Evolutionary conservation across 2,888 invertebrate genomes (phyloP), one percentile per base, ranked within the genome.

Genomic region (Mesoligia furuncula): DNA sequence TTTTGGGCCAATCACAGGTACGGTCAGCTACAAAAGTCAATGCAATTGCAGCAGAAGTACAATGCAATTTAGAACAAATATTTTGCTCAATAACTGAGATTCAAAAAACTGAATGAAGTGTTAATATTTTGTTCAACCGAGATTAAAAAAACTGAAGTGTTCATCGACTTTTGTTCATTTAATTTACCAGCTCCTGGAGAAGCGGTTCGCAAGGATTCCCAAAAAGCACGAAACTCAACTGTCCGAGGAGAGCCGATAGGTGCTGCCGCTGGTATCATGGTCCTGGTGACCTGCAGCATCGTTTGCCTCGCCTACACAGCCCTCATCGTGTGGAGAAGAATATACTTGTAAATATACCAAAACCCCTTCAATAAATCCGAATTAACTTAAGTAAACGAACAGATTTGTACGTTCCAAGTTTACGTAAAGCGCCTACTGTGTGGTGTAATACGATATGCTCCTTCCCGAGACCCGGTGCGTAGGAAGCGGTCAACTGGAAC

Each of bases 221-320:
- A 91, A 81, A 90, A 91, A 61, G 69, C 87, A 71, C 90, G 91
- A 8, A 91, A 90, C 85, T 78, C 90, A 54, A 82, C 85, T 45
- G 70, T 87, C 11, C 88, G 93, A 4, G 92, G 93, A 7, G 95
- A 95, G 86, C 94, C 95, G 0, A 89, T 94, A 48, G 95, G 94
- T 11, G 90, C 92, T 7, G 96, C 96, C 0, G 96, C 96, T 0
- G 95, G 94, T 45, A 95, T 96, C 88, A 96, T 96, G 96, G 93
- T 96, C 7, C 90, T 94, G 39, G 93, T 95, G 83, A 96, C 96
- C 4, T 94, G 94, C 91, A 93, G 91, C 85, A 94, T 96, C 84
- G 95, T 96, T 11, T 93, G 93, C 80, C 84, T 95, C 83, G 95
- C 95, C 2, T 96, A 96, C 91, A 93, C 93, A 24, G 92, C 93